Evolutionary conservation across 2,113 vertebrate species (phyloP).

Genomic region (Heptranchias perlo): DNA sequence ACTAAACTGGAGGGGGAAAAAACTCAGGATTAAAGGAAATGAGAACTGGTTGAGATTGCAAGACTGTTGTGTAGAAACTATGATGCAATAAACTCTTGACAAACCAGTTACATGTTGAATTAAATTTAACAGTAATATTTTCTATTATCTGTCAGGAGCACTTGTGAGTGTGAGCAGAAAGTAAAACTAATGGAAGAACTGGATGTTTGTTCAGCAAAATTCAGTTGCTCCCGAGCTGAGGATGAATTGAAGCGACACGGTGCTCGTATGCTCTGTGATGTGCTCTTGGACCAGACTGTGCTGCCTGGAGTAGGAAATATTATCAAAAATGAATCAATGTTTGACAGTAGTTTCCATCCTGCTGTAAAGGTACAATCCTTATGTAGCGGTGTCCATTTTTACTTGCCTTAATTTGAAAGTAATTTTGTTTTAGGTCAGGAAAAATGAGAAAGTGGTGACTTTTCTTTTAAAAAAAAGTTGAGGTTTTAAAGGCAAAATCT

Average conservation of each 20-base stretch:
- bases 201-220: conserved; percentile 81
- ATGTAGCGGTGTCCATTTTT: not conserved
- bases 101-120: not conserved
- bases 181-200: conserved; percentile 67
- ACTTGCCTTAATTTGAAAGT: not conserved
- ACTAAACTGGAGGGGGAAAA: not conserved
- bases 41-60: not conserved
- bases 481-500: not conserved
- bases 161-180: conserved; percentile 66
- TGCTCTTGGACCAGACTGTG: conserved; percentile 80
- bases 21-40: not conserved
- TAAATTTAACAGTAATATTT: not conserved
- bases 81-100: not conserved
- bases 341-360: conserved; percentile 81
- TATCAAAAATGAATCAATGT: conserved; percentile 91
- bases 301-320: conserved; percentile 93
- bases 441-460: not conserved
- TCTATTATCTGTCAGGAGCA: conserved; percentile 55
- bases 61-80: not conserved
- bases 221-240: conserved; percentile 69
- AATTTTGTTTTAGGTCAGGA: not conserved
- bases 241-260: conserved; percentile 64
- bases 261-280: conserved; percentile 77
- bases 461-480: not conserved
- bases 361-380: conserved; percentile 65